A percentile compares a stretch with the other conserved stretches of the same genome.
Conservation (phyloP, 1,140 invertebrate species). For the Galleria mellonella region DNA sequence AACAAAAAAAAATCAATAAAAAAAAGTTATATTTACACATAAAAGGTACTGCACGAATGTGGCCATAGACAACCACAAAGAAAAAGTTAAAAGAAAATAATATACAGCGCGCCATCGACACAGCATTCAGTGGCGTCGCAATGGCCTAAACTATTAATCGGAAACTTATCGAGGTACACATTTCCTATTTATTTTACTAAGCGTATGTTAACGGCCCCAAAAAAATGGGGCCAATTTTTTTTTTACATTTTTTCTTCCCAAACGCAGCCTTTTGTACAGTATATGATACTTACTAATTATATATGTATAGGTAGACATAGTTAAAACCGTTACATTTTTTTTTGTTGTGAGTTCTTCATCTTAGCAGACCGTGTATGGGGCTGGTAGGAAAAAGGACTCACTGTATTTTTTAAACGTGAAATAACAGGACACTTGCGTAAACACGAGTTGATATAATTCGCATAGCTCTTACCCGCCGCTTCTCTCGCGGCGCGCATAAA, state of each 20-base stretch:
- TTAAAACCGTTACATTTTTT: conserved; percentile 63
- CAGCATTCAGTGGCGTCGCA: conserved; percentile 26
- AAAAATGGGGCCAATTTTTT: conserved; percentile 59
- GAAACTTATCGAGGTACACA: conserved; percentile 64
- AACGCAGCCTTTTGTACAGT: conserved; percentile 72
- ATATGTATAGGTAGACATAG: conserved; percentile 64
- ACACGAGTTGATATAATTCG: conserved; percentile 43
- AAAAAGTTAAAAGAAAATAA: conserved; percentile 22
- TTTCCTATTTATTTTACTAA: conserved; percentile 68
- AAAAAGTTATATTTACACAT: conserved; percentile 57
- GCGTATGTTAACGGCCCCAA: conserved; percentile 66
- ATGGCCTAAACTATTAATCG: conserved; percentile 49
- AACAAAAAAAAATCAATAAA: conserved; percentile 29
- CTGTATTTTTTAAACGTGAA: conserved; percentile 39
- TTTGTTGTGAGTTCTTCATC: conserved; percentile 47
- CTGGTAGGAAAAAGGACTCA: conserved; percentile 24
- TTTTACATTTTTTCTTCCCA: conserved; percentile 57
- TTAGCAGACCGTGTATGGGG: conserved; percentile 9
- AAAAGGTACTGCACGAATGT: no score
- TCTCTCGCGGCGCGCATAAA: neutral
- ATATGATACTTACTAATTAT: conserved; percentile 72
- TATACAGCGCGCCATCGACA: conserved; percentile 15
- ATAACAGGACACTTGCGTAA: conserved; percentile 49
- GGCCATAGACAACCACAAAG: no score
- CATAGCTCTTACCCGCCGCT: conserved; percentile 34